Conservation (phyloP, 2,797 vertebrate genomes). For the Falco peregrinus region DNA sequence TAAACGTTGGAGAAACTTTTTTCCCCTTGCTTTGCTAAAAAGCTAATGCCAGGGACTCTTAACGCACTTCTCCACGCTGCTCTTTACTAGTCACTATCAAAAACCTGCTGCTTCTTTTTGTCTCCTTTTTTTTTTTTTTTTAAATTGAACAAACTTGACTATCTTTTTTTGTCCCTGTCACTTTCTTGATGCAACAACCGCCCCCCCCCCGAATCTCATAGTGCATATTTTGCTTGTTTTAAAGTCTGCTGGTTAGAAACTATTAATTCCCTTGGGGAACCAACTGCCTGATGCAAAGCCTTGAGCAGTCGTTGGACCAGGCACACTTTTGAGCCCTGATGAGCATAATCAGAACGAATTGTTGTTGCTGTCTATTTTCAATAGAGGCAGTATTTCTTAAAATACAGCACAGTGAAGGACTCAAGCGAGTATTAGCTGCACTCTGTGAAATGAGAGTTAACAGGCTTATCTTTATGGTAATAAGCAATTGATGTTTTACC, state of each 20-base stretch:
- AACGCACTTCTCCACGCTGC: neutral
- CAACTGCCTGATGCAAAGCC: neutral
- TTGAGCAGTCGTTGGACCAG: neutral
- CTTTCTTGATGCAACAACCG: neutral
- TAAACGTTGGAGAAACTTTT: neutral
- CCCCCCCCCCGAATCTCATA: neutral
- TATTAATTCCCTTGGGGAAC: neutral
- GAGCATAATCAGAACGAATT: neutral
- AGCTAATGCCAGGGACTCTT: neutral
- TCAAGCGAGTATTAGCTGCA: neutral
- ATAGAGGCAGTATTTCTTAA: neutral
- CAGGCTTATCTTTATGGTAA: constrained; percentile 12
- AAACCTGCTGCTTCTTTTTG: neutral
- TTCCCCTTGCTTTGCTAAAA: neutral
- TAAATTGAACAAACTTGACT: neutral
- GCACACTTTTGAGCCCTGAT: neutral
- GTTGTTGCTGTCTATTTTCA: neutral
- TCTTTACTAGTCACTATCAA: neutral
- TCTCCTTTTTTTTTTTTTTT: neutral
- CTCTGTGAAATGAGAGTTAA: neutral
- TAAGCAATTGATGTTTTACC: constrained; percentile 1
- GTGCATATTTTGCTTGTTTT: neutral
- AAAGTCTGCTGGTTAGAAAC: neutral
- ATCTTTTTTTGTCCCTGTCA: neutral
- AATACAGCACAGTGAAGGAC: neutral